Evolutionary conservation across 2,113 vertebrate species (phyloP), one percentile per base, ranked within the genome.

Genomic region (Bubo scandiacus): DNA sequence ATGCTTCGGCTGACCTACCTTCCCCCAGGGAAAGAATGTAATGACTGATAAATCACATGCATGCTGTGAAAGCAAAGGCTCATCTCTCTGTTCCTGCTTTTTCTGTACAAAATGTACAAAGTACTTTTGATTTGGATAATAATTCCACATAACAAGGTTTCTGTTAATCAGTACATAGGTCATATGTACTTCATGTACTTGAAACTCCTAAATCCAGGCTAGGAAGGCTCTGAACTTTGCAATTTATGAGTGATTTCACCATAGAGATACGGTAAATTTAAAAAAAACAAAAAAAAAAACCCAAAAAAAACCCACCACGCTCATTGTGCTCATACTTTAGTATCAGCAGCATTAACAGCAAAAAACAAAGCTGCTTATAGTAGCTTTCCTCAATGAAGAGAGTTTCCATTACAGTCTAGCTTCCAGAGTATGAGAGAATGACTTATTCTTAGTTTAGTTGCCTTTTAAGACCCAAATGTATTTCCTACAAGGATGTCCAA

Each of bases 1-100:
- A 89, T 77, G 78, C 29, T 94, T 81, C 77, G 77, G 27, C n/a
- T 95, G 95, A 95, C 78, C 94, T 87, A 77, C 63, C 90, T 86
- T 91, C 77, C 77, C 42, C 42, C 55, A 65, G 86, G 86, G 83
- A 88, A 85, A 79, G 49, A 81, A 84, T 6, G 23, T 14, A 91
- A 42, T 58, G 80, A 20, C 70, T 87, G 70, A 66, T 81, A 95
- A 94, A 94, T 95, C 61, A 43, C 58, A 81, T 12, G 22, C 36
- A 81, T 30, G 32, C 73, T 80, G 62, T 68, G 70, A 89, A 94
- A 91, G 58, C 23, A 75, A 89, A 92, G 45, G 7, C 55, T 95
- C 54, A 65, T 66, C 75, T 81, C 26, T 85, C 88, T 66, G 29
- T 58, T 92, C 10, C 47, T 85, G 42, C 12, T 86, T 88, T 70